These are phyloP conservation scores for Sebastiscus albofasciatus DNA, from an alignment of 2,797 vertebrate genomes.

Conservation along the genomic window DNA sequence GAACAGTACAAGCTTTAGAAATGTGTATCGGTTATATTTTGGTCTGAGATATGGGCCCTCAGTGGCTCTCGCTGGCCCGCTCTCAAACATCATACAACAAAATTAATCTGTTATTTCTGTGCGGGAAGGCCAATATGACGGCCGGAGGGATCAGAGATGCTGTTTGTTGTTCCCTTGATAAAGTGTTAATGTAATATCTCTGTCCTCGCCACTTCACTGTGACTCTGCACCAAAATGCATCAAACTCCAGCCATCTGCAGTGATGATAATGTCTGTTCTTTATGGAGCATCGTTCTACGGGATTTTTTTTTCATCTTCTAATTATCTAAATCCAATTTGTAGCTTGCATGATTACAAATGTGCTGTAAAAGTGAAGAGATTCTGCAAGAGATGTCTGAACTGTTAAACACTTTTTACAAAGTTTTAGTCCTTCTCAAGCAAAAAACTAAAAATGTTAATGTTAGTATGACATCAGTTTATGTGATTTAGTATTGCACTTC, in stretches of 20 bases:
- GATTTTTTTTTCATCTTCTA: neutral
- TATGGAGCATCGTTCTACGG: neutral
- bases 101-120: slow-evolving; percentile 41
- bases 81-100: slow-evolving; percentile 34
- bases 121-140: slow-evolving; percentile 25
- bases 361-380: neutral
- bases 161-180: slow-evolving; percentile 39
- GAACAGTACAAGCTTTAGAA: neutral
- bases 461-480: too few relatives aligned
- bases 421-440: neutral
- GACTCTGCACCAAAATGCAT: slow-evolving; percentile 36
- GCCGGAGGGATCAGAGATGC: slow-evolving; percentile 38
- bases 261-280: slow-evolving; percentile 16
- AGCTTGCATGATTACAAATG: neutral
- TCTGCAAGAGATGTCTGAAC: neutral
- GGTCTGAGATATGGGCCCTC: slow-evolving; percentile 9
- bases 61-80: neutral
- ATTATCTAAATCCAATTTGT: neutral
- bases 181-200: slow-evolving; percentile 55
- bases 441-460: neutral
- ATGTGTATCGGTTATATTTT: slow-evolving; percentile 4
- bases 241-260: slow-evolving; percentile 26
- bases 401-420: neutral
- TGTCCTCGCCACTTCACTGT: slow-evolving; percentile 36
- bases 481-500: neutral